These are phyloP conservation scores for Sciurus niger DNA, from an alignment of 2,113 vertebrate genomes.

Conservation along the genomic window DNA sequence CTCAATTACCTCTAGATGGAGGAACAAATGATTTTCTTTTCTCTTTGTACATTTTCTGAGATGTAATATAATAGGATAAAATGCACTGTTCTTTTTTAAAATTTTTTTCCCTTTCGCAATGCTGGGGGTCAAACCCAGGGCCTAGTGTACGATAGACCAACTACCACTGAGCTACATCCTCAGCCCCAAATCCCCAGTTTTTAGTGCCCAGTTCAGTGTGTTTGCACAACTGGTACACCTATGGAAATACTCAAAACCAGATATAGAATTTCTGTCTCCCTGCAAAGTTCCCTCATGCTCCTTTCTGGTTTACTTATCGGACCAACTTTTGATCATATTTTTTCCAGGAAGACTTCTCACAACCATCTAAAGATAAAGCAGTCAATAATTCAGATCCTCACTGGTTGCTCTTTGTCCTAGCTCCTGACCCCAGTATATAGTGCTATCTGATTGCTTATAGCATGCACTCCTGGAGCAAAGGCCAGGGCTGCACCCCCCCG, in stretches of 20 bases:
- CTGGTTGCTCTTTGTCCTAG: not conserved
- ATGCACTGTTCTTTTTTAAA: not conserved
- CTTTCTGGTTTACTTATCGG: not conserved
- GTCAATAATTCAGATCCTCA: not conserved
- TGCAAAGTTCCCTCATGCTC: not conserved
- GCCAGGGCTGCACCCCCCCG: not conserved
- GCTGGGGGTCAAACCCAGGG: not conserved
- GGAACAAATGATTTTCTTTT: not conserved
- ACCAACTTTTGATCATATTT: not conserved
- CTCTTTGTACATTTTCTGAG: not conserved
- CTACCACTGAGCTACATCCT: not conserved
- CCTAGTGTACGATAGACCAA: not conserved
- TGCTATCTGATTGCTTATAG: not conserved
- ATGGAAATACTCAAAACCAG: not conserved
- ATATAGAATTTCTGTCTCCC: not conserved
- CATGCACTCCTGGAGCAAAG: not conserved
- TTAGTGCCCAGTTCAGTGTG: not conserved
- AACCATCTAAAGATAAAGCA: not conserved
- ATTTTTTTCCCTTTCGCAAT: too few relatives aligned
- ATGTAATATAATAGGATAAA: not conserved
- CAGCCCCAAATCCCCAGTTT: not conserved
- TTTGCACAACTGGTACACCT: conserved; percentile 24
- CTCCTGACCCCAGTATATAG: not conserved
- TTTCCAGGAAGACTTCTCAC: not conserved
- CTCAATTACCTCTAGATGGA: not conserved